These are phyloP conservation scores for Siniperca knerii DNA, from an alignment of 2,113 vertebrate species.

Conservation along the genomic window DNA sequence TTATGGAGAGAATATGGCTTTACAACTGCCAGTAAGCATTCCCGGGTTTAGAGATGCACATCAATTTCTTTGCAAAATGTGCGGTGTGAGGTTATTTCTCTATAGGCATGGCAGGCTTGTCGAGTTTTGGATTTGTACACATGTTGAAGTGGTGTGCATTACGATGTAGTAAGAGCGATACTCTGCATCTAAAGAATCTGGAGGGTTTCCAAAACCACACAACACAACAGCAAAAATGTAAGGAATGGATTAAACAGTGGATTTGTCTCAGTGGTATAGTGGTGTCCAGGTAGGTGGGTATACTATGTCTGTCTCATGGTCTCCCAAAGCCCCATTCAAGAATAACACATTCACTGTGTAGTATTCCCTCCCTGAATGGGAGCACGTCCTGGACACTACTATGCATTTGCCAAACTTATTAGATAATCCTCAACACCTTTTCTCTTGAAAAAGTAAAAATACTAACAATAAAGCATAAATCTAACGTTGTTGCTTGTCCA, in stretches of 20 bases:
- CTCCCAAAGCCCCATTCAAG: too few relatives aligned
- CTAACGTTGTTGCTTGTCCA: not conserved
- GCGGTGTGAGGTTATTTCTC: not conserved
- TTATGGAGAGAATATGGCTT: conserved; percentile 57
- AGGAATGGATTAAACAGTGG: not conserved
- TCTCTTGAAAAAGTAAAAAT: not conserved
- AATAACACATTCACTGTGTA: not conserved
- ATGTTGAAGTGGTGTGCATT: not conserved
- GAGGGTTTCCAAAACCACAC: not conserved
- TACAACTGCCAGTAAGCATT: conserved; percentile 51
- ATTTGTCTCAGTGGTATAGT: not conserved
- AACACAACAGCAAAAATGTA: too few relatives aligned
- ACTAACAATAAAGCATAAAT: not conserved
- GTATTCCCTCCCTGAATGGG: not conserved
- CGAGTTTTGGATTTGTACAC: not conserved
- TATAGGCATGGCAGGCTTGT: not conserved
- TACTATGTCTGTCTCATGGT: not conserved
- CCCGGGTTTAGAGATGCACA: conserved; percentile 33
- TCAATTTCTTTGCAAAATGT: conserved; percentile 46
- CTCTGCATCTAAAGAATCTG: not conserved
- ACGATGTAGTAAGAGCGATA: not conserved
- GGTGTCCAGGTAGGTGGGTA: not conserved
- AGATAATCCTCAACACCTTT: not conserved
- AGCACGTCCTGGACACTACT: not conserved
- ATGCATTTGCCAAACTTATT: not conserved